phyloP scores from a whole-genome alignment of 2,113 vertebrate genomes.

The Triplophysa rosa region DNA sequence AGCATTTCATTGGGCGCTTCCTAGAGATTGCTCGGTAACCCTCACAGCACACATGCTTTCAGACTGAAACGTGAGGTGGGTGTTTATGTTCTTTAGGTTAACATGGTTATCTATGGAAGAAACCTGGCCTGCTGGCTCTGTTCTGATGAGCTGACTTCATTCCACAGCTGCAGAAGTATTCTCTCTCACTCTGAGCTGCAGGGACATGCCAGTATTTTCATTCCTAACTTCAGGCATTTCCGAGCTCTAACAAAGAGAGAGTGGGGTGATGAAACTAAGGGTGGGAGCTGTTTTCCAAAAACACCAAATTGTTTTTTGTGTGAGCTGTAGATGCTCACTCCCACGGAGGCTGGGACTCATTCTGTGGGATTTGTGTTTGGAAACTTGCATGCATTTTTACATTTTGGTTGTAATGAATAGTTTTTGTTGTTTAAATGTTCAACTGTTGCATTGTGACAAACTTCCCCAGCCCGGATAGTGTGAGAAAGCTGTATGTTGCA shows the following conservation, averaged over 20 bases:
- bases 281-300: slow-evolving; percentile 76
- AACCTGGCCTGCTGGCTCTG: slow-evolving; percentile 62
- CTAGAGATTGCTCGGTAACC: slow-evolving; percentile 44
- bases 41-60: slow-evolving; percentile 53
- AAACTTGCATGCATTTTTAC: background rate
- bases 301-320: slow-evolving; percentile 54
- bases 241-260: slow-evolving; percentile 75
- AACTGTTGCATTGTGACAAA: too few species aligned
- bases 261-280: slow-evolving; percentile 69
- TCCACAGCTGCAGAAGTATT: slow-evolving; percentile 66
- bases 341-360: slow-evolving; percentile 62
- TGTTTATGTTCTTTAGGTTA: slow-evolving; percentile 75
- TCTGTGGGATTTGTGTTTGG: slow-evolving; percentile 45
- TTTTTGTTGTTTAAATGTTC: too few species aligned
- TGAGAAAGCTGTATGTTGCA: too few species aligned
- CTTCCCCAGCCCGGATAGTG: too few species aligned
- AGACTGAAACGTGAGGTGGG: slow-evolving; percentile 64
- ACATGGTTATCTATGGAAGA: slow-evolving; percentile 67
- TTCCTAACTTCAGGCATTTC: slow-evolving; percentile 80
- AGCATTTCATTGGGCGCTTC: slow-evolving; percentile 13
- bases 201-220: slow-evolving; percentile 80
- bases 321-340: slow-evolving; percentile 57
- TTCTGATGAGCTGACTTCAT: slow-evolving; percentile 57
- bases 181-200: slow-evolving; percentile 66
- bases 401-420: too few species aligned